Percentiles rank a stretch among this genome's conserved stretches.
These are phyloP conservation scores for Melolontha melolontha DNA, from an alignment of 2,888 invertebrate genomes.

Conservation along the genomic window DNA sequence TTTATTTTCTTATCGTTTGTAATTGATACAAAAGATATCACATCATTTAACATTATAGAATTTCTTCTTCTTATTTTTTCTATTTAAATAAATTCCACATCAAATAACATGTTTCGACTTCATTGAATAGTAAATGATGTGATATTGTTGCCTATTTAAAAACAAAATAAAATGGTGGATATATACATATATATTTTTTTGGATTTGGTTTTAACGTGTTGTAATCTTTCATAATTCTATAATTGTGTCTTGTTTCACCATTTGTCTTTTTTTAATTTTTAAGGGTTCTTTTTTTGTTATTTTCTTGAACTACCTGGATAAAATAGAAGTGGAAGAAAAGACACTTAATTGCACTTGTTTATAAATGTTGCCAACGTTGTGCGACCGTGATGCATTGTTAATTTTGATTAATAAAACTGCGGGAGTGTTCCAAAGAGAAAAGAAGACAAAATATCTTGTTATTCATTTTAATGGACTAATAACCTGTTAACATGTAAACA, in stretches of 20 bases:
- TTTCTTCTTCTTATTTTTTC: too few relatives aligned
- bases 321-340: slow-evolving; percentile 28
- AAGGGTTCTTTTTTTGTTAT: slow-evolving; percentile 13
- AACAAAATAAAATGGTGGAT: slow-evolving; percentile 28
- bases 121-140: slow-evolving; percentile 12
- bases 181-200: slow-evolving; percentile 18
- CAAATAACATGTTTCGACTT: too few relatives aligned
- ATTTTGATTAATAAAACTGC: slow-evolving; percentile 19
- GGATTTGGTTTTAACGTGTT: slow-evolving; percentile 38
- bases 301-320: slow-evolving; percentile 20
- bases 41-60: slow-evolving; percentile 15
- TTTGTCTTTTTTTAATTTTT: slow-evolving; percentile 27
- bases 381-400: slow-evolving; percentile 15
- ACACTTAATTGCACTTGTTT: slow-evolving; percentile 20
- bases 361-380: slow-evolving; percentile 11
- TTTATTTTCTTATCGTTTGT: slow-evolving; percentile 21
- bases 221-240: slow-evolving; percentile 18
- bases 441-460: slow-evolving; percentile 1
- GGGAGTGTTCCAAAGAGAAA: slow-evolving; percentile 22
- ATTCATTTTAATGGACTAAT: slow-evolving; percentile 13
- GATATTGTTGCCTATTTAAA: slow-evolving; percentile 27
- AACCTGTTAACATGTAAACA: slow-evolving; percentile 7
- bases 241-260: slow-evolving; percentile 11
- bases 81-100: too few relatives aligned
- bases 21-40: slow-evolving; percentile 21